Evolutionary conservation across 2,113 vertebrate genomes (phyloP).

Genomic region (Triplophysa siluroides): DNA sequence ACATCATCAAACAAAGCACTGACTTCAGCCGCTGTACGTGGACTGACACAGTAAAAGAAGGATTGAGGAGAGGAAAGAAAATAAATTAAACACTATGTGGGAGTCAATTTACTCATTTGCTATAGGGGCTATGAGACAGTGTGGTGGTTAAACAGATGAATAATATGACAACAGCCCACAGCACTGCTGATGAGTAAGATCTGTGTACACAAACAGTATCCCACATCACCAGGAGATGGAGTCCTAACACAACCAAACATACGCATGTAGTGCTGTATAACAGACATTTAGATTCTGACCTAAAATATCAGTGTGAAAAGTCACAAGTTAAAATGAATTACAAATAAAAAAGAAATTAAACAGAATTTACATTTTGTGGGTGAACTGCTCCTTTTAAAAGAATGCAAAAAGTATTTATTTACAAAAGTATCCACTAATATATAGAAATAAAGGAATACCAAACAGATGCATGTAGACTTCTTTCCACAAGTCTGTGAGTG

Average conservation of each 20-base stretch:
- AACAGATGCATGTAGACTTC: constrained; percentile 75
- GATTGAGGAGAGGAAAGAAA: not conserved
- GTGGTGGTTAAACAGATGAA: not conserved
- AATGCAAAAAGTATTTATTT: not conserved
- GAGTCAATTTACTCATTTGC: not conserved
- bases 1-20: constrained; percentile 75
- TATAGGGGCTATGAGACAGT: not conserved
- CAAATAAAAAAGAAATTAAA: too few species aligned
- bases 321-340: not conserved
- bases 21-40: constrained; percentile 62
- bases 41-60: constrained; percentile 63
- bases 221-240: constrained; percentile 68
- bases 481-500: constrained; percentile 85
- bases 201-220: constrained; percentile 7
- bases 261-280: not conserved
- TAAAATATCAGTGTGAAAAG: too few species aligned
- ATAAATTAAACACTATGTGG: not conserved
- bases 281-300: not conserved
- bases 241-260: constrained; percentile 55
- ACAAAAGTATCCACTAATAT: not conserved
- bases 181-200: not conserved
- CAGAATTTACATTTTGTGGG: not conserved
- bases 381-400: not conserved
- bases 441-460: constrained; percentile 66
- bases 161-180: not conserved